A percentile compares a stretch with the other conserved stretches of the same genome.
Evolutionary conservation across 2,113 vertebrate genomes (phyloP).

Genomic region (Penelope pileata): DNA sequence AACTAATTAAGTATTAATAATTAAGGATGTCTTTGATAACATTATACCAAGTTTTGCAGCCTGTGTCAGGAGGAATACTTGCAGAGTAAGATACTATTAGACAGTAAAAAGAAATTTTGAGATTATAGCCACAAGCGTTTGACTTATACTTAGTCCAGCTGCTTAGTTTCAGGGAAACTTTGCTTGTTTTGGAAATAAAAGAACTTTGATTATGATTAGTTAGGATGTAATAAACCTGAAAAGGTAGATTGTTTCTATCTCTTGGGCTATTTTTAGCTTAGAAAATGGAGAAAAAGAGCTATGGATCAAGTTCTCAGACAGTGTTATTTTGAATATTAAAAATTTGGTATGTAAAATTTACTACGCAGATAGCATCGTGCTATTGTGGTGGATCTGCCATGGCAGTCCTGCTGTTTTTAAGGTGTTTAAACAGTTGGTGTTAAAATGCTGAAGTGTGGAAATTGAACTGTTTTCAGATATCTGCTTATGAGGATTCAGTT

Average conservation of each 20-base stretch:
- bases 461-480: slow-evolving; percentile 83
- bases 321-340: neutral
- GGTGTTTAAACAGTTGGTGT: neutral
- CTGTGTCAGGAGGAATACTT: neutral
- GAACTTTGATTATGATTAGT: neutral
- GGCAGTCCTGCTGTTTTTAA: neutral
- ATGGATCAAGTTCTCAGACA: neutral
- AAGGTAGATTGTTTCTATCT: neutral
- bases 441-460: neutral
- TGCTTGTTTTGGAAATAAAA: neutral
- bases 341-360: neutral
- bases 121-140: neutral
- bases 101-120: neutral
- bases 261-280: neutral
- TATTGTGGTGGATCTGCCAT: neutral
- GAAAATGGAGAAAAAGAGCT: neutral
- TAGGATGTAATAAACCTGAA: neutral
- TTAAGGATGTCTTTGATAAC: neutral
- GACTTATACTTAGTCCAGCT: neutral
- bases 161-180: neutral
- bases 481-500: slow-evolving; percentile 94
- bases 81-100: neutral
- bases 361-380: neutral
- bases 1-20: neutral
- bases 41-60: neutral